These are phyloP conservation scores for Tachina lurida DNA, from an alignment of 2,888 invertebrate species.

Conservation along the genomic window DNA sequence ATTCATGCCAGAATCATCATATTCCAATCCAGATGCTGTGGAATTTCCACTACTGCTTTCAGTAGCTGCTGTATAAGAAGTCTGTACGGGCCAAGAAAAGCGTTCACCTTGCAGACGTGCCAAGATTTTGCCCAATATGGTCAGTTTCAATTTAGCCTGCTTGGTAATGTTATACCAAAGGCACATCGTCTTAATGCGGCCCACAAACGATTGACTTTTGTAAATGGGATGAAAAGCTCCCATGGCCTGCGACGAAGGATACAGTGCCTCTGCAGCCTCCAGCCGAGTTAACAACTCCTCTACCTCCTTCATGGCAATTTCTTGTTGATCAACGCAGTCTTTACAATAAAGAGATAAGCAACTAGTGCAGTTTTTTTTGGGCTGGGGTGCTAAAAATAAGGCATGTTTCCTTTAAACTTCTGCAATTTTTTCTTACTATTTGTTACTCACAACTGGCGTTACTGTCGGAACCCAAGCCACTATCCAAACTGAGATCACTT, in stretches of 20 bases:
- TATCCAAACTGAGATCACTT: constrained; percentile 80
- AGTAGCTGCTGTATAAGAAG: constrained; percentile 78
- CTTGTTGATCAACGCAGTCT: constrained; percentile 88
- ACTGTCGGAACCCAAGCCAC: constrained; percentile 79
- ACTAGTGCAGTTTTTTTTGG: constrained; percentile 84
- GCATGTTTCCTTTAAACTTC: neutral
- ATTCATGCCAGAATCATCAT: constrained; percentile 80
- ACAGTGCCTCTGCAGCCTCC: constrained; percentile 90
- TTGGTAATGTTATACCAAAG: constrained; percentile 95
- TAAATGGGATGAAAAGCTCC: constrained; percentile 88
- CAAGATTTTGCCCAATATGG: constrained; percentile 88
- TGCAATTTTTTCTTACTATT: neutral
- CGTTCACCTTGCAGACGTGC: constrained; percentile 81
- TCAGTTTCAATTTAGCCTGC: constrained; percentile 91
- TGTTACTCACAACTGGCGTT: constrained; percentile 78
- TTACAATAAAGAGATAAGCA: constrained; percentile 90
- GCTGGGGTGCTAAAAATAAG: constrained; percentile 74
- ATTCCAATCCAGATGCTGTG: constrained; percentile 81
- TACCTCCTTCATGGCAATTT: constrained; percentile 89
- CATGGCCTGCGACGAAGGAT: constrained; percentile 92
- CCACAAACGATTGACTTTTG: constrained; percentile 81
- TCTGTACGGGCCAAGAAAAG: constrained; percentile 82
- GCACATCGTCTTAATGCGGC: constrained; percentile 88
- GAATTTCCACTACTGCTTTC: constrained; percentile 78
- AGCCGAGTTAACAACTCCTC: constrained; percentile 88